These are phyloP conservation scores for Bombus terrestris DNA, from an alignment of 1,140 invertebrate species.

Conservation along the genomic window DNA sequence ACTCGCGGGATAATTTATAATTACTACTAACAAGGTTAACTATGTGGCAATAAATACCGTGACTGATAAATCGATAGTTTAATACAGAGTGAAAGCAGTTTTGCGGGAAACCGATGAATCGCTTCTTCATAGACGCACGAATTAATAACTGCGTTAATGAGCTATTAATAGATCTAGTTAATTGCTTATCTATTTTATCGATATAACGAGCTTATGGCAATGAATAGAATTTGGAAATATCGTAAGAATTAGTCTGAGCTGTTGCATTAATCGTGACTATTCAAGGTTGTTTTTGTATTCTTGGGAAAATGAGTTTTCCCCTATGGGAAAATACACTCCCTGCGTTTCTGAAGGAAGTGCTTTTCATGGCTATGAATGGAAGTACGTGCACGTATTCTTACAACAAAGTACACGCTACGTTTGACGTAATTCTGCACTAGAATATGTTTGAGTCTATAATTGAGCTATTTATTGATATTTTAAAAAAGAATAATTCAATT, in stretches of 20 bases:
- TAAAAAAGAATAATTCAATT: not conserved
- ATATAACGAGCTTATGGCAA: not conserved
- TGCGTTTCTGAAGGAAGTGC: not conserved
- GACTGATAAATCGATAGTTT: not conserved
- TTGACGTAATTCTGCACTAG: not conserved
- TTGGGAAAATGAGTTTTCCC: not conserved
- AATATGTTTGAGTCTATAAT: not conserved
- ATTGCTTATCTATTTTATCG: not conserved
- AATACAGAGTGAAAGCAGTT: not conserved
- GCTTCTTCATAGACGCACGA: not conserved
- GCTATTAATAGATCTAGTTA: not conserved
- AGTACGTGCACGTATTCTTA: not conserved
- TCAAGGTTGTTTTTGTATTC: not conserved
- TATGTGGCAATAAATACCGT: not conserved
- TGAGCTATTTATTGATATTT: not conserved
- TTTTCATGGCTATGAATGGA: not conserved
- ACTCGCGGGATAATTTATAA: not conserved
- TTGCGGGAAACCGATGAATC: not conserved
- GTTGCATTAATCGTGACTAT: not conserved
- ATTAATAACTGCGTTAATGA: slow-evolving; percentile 24
- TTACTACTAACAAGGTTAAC: not conserved
- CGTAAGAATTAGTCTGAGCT: not conserved
- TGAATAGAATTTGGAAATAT: not conserved
- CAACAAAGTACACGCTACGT: not conserved
- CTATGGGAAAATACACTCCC: slow-evolving; percentile 10